Percentiles rank a stretch among this genome's conserved stretches.
These are phyloP conservation scores for Temnothorax nylanderi DNA, from an alignment of 1,140 invertebrate species.

Conservation along the genomic window DNA sequence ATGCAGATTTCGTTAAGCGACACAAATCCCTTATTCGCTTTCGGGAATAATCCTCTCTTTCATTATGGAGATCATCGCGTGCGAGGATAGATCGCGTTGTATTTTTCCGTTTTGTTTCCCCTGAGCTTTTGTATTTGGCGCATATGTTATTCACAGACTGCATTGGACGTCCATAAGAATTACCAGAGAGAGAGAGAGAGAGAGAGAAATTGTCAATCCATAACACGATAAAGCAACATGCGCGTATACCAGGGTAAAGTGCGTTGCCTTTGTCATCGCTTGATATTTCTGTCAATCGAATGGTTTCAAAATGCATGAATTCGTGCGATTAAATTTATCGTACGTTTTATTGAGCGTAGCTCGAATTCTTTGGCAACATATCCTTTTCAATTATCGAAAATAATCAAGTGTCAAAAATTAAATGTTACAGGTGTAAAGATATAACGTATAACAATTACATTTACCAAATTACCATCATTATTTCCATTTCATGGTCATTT, in stretches of 20 bases:
- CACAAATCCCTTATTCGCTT: slow-evolving; percentile 53
- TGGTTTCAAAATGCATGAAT: slow-evolving; percentile 2
- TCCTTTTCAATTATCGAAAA: not conserved
- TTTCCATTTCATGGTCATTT: slow-evolving; percentile 14
- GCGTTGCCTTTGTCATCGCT: slow-evolving; percentile 2
- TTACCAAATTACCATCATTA: not conserved
- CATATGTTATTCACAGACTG: slow-evolving; percentile 28
- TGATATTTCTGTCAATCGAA: slow-evolving; percentile 26
- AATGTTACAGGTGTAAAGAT: not conserved
- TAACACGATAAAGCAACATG: not conserved
- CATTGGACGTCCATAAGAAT: slow-evolving; percentile 29
- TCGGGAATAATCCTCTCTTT: slow-evolving; percentile 49
- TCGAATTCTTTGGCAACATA: not conserved
- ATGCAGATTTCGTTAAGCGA: slow-evolving; percentile 36
- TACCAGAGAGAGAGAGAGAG: not conserved
- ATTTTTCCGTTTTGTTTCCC: slow-evolving; percentile 40
- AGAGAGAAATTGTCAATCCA: not conserved
- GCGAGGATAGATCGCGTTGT: slow-evolving; percentile 16
- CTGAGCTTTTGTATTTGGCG: not conserved
- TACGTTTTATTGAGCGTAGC: not conserved
- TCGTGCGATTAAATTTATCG: slow-evolving; percentile 17
- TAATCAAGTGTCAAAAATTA: not conserved
- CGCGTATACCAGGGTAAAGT: not conserved
- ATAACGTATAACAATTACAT: slow-evolving; percentile 7
- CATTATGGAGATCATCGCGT: slow-evolving; percentile 36